phyloP scores from a whole-genome alignment of 1,140 invertebrate species.

The Scaptomyza graminum region DNA sequence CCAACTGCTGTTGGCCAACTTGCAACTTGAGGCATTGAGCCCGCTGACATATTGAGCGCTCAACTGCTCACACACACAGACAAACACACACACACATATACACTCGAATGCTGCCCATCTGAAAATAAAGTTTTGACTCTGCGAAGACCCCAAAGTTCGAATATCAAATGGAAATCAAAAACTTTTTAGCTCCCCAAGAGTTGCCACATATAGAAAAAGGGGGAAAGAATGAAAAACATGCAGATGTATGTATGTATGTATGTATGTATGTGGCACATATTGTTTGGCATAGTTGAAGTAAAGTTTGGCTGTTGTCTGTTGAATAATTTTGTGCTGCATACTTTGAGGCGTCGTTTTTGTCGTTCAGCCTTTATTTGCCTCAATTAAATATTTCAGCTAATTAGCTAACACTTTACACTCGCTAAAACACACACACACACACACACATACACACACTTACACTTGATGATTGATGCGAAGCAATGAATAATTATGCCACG shows the following conservation, averaged over 20 bases:
- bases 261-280: background rate
- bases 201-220: no score
- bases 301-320: background rate
- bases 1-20: constrained; percentile 19
- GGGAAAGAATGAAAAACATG: no score
- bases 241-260: no score
- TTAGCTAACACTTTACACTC: constrained; percentile 68
- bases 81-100: constrained; percentile 14
- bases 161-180: no score
- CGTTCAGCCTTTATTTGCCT: constrained; percentile 68
- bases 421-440: constrained; percentile 35
- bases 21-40: constrained; percentile 18
- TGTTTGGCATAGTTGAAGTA: background rate
- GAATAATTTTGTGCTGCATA: constrained; percentile 45
- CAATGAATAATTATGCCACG: constrained; percentile 69
- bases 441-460: background rate
- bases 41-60: constrained; percentile 46
- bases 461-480: constrained; percentile 59
- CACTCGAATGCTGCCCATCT: constrained; percentile 27
- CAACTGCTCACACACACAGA: constrained; percentile 52
- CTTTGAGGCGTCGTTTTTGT: constrained; percentile 40
- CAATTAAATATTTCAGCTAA: constrained; percentile 79
- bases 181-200: no score
- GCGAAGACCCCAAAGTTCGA: no score
- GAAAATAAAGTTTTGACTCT: no score